Base-by-base conservation (phyloP, 1,140 invertebrate species). In the Drosophila ohnishii region DNA sequence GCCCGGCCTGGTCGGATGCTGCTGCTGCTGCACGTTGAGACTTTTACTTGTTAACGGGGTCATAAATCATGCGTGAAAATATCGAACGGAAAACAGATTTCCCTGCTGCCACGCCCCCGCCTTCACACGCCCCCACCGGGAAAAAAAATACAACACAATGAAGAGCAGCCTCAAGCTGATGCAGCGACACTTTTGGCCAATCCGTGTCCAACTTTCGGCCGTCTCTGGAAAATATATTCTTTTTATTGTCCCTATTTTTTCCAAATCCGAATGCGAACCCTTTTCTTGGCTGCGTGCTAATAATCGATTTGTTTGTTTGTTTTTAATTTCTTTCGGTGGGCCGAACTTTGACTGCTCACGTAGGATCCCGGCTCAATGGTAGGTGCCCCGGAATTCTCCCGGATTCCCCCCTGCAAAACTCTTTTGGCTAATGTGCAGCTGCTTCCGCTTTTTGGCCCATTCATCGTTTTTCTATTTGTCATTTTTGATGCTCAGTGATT, bases 11-110 rank as follows among this genome's bases (percentile, higher is more conserved):
- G 62, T 66, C 56, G 34, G 53, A 56, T 53, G 66, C 72, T 82
- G 80, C 60, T 48, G 62, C 72, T 78, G 81, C 57, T 53, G 76
- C 80, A 88, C 72, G 80, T 87, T 88, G 64, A 88, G 84, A 88
- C 84, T 87, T 80, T 83, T 87, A 84, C 84, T 87, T 87, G 80
- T 87, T 87, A 88, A 87, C 84, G 84, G 83, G 77, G 84, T 87
- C 84, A 87, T 87, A 87, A 87, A 87, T 87, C 84, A 87, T 87
- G 84, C 84, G 84, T 87, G 80, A 87, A 87, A 88, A 88, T 87
- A 87, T 87, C 84, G 84, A 83, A 87, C 76, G 84, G 76, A 88
- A 87, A 87, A 88, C 84, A 88, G 84, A 87, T 87, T 87, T 87
- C 61, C 78, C 80, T 79, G 57, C 76, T 39, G 53, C 65, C 65